Base-by-base conservation (phyloP, 2,888 invertebrate species). In the Drosophila peninsularis region DNA sequence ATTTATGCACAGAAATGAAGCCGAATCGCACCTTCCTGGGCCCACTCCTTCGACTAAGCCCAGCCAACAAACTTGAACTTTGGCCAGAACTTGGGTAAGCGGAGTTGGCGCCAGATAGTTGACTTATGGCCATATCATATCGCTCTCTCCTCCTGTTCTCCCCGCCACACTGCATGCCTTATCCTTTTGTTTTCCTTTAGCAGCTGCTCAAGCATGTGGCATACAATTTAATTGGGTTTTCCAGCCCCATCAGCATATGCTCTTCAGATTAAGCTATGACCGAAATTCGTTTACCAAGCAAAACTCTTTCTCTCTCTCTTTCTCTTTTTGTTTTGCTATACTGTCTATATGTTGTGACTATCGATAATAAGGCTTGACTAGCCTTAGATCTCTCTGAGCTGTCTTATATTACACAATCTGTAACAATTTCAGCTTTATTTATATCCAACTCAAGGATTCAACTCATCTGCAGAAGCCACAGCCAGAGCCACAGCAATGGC, bases 1-100 rank as follows among this genome's bases (percentile, higher is more conserved):
- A 83, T 80, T 80, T 80, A 80, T 80, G 82, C 80, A 66, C 68
- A 63, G 62, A 74, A 81, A 71, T 68, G 52, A 73, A 62, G 62
- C 60, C 45, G 45, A 68, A 47, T n/a, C 75, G 27, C 17, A 10
- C 42, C 54, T 39, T 19, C 30, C 30, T 5, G 10, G n/a, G 11
- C 24, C 21, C 52, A 14, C 24, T 3, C 24, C 54, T 9, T 5
- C 19, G 11, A 1, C 30, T 14, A 17, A 9, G n/a, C n/a, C 34
- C 41, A 41, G n/a, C n/a, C 44, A 11, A 17, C 17, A 53, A 70
- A 63, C 62, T 63, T 62, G 78, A 75, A 75, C 75, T 78, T 75
- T 74, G 54, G 30, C 79, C 54, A 53, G 57, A 69, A 62, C 60
- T 75, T 63, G 60, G 44, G 39, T 52, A 36, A 47, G 47, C 50